Evolutionary conservation across 2,888 invertebrate genomes (phyloP), one percentile per base, ranked within the genome.

Genomic region (Mechanitis mazaeus): DNA sequence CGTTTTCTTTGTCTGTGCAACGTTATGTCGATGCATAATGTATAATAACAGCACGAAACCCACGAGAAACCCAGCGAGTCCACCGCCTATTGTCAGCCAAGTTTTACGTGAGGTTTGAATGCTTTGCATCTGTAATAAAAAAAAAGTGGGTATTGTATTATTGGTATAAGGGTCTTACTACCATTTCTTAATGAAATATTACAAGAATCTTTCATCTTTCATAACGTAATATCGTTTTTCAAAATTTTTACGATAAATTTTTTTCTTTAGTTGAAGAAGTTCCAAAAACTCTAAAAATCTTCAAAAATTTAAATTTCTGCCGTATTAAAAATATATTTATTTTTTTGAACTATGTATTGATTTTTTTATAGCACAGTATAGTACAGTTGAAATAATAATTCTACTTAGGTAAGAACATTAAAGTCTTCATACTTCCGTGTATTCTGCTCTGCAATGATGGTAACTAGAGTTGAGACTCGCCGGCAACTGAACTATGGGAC

Each of bases 1-100:
- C 6, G 75, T 76, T 45, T 77, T 80, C 64, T 85, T 89, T 1
- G 85, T 87, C 64, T 84, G 84, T 4, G 84, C 78, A 12, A 90
- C 90, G 70, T 91, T 91, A 69, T 85, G 81, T 31, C 88, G 78
- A 63, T 91, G 91, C 84, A 90, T 85, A 55, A 85, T 66, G 71
- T 85, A 90, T n/a, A 91, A 77, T 1, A 90, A 75, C 42, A 90
- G 72, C 9, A 91, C 87, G 72, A 91, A 90, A 7, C 84, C 84
- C 2, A 91, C 76, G 1, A 91, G 80, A 68, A 91, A 90, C 0
- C 88, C 90, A 0, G 82, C 84, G 5, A 91, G 76, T 1, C 90
- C 84, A 0, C 89, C 85, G 46, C 83, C 80, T 54, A 91, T 81
- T 1, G 87, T 88, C 53, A 90, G 69, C 91, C 91, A 91, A 0